These are phyloP conservation scores for Volucella inanis DNA, from an alignment of 2,888 invertebrate genomes.

Conservation along the genomic window DNA sequence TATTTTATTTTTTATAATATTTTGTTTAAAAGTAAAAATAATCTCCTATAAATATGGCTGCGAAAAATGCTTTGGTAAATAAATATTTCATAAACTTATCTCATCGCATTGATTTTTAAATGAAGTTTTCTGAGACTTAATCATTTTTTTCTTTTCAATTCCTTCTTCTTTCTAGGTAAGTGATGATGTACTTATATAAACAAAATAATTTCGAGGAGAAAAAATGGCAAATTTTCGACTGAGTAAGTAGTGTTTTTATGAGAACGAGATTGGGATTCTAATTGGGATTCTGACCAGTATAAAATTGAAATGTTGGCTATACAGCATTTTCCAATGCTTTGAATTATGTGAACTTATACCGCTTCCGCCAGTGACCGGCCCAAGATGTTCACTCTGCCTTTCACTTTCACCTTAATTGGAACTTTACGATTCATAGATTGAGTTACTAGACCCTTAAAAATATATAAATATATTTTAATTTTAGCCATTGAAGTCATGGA, in stretches of 20 bases:
- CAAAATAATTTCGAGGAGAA: constrained; percentile 35
- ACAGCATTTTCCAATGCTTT: too few relatives aligned
- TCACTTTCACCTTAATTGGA: too few relatives aligned
- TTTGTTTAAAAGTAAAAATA: constrained; percentile 32
- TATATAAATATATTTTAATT: too few relatives aligned
- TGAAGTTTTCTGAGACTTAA: constrained; percentile 15
- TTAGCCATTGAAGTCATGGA: too few relatives aligned
- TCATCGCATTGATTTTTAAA: constrained; percentile 18
- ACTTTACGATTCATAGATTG: too few relatives aligned
- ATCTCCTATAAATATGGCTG: constrained; percentile 73
- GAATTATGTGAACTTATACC: too few relatives aligned
- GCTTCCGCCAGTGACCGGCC: too few relatives aligned
- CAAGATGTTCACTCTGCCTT: too few relatives aligned
- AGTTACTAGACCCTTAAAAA: too few relatives aligned
- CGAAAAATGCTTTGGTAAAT: constrained; percentile 72
- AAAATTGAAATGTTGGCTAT: too few relatives aligned
- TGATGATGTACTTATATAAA: constrained; percentile 33
- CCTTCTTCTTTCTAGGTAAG: constrained; percentile 70
- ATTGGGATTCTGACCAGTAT: too few relatives aligned
- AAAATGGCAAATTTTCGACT: constrained; percentile 65
- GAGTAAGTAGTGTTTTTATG: constrained; percentile 50
- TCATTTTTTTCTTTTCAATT: constrained; percentile 38
- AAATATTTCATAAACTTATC: constrained; percentile 11
- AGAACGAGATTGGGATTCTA: too few relatives aligned
- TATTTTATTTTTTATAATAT: constrained; percentile 13